Evolutionary conservation across 2,888 invertebrate genomes (phyloP).

Genomic region (Kryphioiulus occultus): DNA sequence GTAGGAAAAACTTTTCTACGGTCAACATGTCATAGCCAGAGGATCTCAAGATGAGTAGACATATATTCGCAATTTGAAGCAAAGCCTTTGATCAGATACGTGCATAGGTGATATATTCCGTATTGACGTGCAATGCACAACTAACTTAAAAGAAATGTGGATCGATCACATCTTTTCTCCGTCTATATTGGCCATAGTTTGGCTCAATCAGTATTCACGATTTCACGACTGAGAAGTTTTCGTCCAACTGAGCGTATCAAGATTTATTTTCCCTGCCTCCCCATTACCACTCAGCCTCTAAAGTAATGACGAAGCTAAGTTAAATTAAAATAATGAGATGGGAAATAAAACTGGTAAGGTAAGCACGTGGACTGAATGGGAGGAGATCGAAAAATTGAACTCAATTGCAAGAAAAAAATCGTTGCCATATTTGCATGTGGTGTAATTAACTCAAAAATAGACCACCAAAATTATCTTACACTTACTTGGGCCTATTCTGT

Average conservation of each 20-base stretch:
- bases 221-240: not conserved
- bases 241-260: conserved; percentile 13
- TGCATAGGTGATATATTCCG: not conserved
- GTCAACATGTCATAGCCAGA: conserved; percentile 24
- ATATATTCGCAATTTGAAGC: not conserved
- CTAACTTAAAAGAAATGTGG: conserved; percentile 2
- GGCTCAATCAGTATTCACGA: conserved; percentile 29
- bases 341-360: not conserved
- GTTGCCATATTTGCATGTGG: not conserved
- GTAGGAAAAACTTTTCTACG: not conserved
- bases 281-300: not conserved
- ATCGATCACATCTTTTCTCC: conserved; percentile 31
- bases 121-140: not conserved
- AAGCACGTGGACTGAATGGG: not conserved
- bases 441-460: not conserved
- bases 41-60: not conserved
- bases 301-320: no score
- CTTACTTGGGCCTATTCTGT: not conserved
- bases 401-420: not conserved
- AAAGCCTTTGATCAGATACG: not conserved
- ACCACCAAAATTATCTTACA: not conserved
- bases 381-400: not conserved
- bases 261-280: not conserved
- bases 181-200: not conserved
- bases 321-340: conserved; percentile 12